A percentile compares a stretch with the other conserved stretches of the same genome.
Evolutionary conservation across 2,113 vertebrate genomes (phyloP).

Genomic region (Indri indri): DNA sequence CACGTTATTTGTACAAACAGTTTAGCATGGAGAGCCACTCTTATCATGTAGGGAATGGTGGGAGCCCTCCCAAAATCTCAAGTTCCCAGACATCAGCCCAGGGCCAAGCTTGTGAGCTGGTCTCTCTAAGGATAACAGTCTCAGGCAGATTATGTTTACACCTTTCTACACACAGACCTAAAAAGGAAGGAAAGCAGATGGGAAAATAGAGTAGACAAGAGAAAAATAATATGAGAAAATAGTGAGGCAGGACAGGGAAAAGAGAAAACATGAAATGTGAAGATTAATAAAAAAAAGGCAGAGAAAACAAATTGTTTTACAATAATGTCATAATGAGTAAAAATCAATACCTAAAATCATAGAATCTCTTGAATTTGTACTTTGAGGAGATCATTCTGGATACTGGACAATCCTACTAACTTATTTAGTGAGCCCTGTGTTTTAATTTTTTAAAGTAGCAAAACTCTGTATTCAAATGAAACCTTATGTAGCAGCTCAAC

Average conservation of each 20-base stretch:
- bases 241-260: neutral
- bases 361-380: neutral
- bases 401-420: neutral
- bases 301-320: neutral
- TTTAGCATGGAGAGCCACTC: neutral
- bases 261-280: neutral
- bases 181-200: neutral
- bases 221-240: neutral
- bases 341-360: neutral
- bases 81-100: neutral
- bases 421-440: neutral
- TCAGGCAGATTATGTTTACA: no score
- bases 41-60: neutral
- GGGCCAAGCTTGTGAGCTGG: neutral
- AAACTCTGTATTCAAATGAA: neutral
- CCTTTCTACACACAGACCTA: neutral
- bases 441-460: neutral
- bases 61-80: neutral
- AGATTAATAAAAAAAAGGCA: neutral
- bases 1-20: neutral
- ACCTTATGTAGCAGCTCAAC: neutral
- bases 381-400: neutral
- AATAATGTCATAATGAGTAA: neutral
- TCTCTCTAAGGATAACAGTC: neutral
- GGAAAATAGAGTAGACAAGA: neutral